Base-by-base conservation (phyloP, 1,140 invertebrate genomes). In the Drosophila orosa region DNA sequence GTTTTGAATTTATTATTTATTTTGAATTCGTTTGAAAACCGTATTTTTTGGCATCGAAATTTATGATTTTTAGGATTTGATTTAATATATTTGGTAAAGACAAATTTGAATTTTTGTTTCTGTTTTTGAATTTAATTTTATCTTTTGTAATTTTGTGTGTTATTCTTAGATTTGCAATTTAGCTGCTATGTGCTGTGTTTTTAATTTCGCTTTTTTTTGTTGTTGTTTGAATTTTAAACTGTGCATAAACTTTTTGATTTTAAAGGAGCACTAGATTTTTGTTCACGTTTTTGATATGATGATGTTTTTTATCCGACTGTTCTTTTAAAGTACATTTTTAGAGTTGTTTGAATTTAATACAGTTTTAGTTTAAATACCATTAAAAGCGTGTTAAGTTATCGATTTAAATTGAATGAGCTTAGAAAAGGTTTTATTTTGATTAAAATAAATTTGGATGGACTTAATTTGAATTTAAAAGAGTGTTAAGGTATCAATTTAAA, bases 91-190 rank as follows among this genome's bases (percentile, higher is more conserved):
- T 31, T 9, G 3, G 15, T 5, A 5, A 15, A 33, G 6, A 12
- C 8, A 7, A 50, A 31, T 9, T 19, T 2, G 0, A 19, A 4
- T 31, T 25, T 31, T 3, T 19, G 1, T 31, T 31, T 7, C 0
- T 19, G 6, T 31, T 50, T 50, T 13, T 29, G 25, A 48, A 48
- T 29, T 48, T 48, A 45, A 45, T 25, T 45, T 45, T 3, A 13
- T 50, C 2, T 19, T 19, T n/a, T 19, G 3, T 3, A 50, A 31
- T 50, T 31, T 50, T 13, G 17, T 4, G 8, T 19, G n/a, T 31
- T 13, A 0, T 48, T 29, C 13, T 7, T 10, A 13, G 7, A 1
- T 25, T 47, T 17, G 15, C 19, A 13, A 17, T 12, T 48, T 27
- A 0, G 15, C 24, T 27, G 42, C 3, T 7, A 5, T 19, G 3